Conservation (phyloP, 92 coral and sea anemone genomes). For the Epizoanthus illoricatus region DNA sequence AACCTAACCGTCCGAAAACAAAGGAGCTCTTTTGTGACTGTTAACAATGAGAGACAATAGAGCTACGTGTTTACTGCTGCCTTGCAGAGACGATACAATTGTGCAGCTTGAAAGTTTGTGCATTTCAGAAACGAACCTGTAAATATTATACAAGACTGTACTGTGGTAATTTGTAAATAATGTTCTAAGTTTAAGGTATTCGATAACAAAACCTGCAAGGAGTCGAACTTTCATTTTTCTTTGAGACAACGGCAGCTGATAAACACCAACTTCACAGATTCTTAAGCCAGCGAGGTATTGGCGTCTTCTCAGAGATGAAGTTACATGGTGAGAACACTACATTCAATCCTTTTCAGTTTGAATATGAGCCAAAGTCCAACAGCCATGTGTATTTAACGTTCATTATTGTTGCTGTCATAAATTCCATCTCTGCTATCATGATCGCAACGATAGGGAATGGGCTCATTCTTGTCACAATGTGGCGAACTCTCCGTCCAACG, state of each 20-base stretch:
- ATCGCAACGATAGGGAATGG: not conserved
- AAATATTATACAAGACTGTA: not conserved
- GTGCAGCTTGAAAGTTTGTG: not conserved
- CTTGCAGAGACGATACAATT: too few species aligned
- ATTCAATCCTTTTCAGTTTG: not conserved
- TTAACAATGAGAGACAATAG: too few species aligned
- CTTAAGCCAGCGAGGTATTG: too few species aligned
- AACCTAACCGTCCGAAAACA: too few species aligned
- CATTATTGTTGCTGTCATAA: not conserved
- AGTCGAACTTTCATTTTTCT: too few species aligned
- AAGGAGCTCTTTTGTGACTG: too few species aligned
- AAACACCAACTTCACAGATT: too few species aligned
- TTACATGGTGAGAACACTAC: not conserved
- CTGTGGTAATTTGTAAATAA: not conserved
- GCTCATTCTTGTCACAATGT: not conserved
- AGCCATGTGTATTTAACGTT: not conserved
- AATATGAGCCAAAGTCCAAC: not conserved
- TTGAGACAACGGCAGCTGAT: too few species aligned
- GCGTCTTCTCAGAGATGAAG: too few species aligned
- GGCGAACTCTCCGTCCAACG: not conserved
- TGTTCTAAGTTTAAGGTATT: too few species aligned
- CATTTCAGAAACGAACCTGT: not conserved
- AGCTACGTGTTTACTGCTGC: too few species aligned
- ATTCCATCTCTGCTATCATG: not conserved
- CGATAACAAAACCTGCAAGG: too few species aligned